phyloP scores from a whole-genome alignment of 2,113 vertebrate species.

The Nothoprocta perdicaria region DNA sequence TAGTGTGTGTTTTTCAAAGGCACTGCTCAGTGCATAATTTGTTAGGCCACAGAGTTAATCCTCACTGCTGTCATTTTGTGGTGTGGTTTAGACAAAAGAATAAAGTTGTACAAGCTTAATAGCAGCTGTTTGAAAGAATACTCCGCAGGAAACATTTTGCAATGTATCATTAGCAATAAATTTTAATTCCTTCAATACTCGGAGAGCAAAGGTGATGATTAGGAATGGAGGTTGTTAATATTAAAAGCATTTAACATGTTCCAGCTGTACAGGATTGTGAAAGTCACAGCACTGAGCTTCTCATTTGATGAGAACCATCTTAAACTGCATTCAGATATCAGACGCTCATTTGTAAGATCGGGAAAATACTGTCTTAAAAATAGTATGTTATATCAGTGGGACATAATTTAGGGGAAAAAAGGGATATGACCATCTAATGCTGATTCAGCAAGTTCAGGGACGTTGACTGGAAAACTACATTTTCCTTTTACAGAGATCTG shows the following conservation, averaged over 20 bases:
- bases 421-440: background rate
- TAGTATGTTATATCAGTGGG: background rate
- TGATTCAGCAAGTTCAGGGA: background rate
- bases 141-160: background rate
- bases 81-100: too few species aligned
- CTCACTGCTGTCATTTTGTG: too few species aligned
- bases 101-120: background rate
- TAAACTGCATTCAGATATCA: background rate
- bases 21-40: background rate
- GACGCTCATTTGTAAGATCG: background rate
- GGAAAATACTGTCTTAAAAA: background rate
- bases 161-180: background rate
- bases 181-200: background rate
- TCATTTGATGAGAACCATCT: background rate
- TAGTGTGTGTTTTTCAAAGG: background rate
- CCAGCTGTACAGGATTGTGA: background rate
- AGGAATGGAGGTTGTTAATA: background rate
- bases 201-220: background rate
- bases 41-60: too few species aligned
- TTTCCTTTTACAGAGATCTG: slow-evolving; percentile 85
- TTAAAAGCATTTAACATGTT: background rate
- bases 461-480: background rate
- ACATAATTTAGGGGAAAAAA: background rate
- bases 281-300: background rate
- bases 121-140: background rate